phyloP scores from a whole-genome alignment of 2,888 invertebrate species.

The Scaptomyza flava region DNA sequence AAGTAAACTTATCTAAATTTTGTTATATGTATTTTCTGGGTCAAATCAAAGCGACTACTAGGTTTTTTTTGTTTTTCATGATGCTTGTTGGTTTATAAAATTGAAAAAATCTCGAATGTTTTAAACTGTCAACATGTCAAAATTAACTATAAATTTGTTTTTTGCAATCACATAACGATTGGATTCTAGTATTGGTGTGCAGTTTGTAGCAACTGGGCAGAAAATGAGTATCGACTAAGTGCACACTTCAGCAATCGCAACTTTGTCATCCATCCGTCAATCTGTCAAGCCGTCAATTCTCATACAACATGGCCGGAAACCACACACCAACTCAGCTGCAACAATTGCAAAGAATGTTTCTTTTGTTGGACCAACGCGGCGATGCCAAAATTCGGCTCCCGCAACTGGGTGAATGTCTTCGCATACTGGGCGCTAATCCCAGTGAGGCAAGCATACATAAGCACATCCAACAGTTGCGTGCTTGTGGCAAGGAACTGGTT shows the following conservation, averaged over 20 bases:
- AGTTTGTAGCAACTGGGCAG: conserved; percentile 33
- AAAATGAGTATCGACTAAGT: conserved; percentile 45
- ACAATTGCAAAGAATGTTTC: conserved; percentile 40
- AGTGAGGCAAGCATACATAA: conserved; percentile 40
- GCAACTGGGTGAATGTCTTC: conserved; percentile 57
- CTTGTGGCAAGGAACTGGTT: conserved; percentile 38
- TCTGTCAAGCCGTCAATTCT: conserved; percentile 20
- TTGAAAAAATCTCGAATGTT: background rate
- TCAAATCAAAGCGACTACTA: background rate
- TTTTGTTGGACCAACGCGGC: conserved; percentile 27
- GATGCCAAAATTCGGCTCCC: conserved; percentile 53
- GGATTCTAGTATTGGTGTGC: conserved; percentile 21
- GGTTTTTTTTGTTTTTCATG: background rate
- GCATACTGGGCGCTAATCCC: conserved; percentile 60
- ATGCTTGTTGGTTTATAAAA: background rate
- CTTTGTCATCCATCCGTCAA: conserved; percentile 17
- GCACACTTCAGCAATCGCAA: conserved; percentile 11
- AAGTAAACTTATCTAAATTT: no score
- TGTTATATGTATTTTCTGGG: background rate
- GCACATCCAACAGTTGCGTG: conserved; percentile 28
- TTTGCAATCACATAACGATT: conserved; percentile 42
- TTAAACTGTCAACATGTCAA: conserved; percentile 69
- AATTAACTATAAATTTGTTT: conserved; percentile 44
- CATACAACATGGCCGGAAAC: conserved; percentile 34
- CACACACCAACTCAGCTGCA: conserved; percentile 21